Percentiles rank a stretch among this genome's conserved stretches.
Evolutionary conservation across 2,113 vertebrate genomes (phyloP).

Genomic region (Nipponia nippon): DNA sequence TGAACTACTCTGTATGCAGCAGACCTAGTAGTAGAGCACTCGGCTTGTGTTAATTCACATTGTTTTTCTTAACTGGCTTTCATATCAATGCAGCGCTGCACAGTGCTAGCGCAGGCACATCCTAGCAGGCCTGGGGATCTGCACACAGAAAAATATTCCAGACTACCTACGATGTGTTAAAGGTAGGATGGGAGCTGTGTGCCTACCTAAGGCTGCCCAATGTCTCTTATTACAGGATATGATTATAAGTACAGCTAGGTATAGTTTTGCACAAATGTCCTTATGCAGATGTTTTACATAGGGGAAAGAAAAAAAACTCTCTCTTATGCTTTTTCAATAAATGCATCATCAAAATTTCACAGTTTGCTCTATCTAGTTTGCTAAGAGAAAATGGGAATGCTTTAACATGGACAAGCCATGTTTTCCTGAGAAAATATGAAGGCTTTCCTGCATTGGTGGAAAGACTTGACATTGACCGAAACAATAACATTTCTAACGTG

Average conservation of each 20-base stretch:
- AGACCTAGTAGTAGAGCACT: background rate
- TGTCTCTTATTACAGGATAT: too few relatives aligned
- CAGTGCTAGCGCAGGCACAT: background rate
- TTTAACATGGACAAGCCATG: background rate
- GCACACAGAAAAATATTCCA: background rate
- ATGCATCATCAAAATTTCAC: background rate
- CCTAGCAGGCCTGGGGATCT: background rate
- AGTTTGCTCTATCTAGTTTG: background rate
- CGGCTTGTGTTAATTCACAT: background rate
- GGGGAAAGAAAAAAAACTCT: background rate
- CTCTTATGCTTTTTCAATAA: background rate
- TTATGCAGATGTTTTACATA: background rate
- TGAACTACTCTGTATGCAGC: background rate
- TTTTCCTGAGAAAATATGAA: background rate
- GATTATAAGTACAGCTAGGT: rapidly evolving
- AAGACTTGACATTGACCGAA: background rate
- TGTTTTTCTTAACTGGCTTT: background rate
- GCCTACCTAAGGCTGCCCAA: background rate
- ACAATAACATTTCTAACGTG: background rate
- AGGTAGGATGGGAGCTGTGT: background rate
- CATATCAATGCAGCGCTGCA: background rate
- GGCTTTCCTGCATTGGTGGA: background rate
- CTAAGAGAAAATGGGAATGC: background rate
- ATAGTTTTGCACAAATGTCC: background rate
- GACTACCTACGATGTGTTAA: rapidly evolving